A percentile compares a stretch with the other conserved stretches of the same genome.
phyloP scores from a whole-genome alignment of 2,888 invertebrate genomes.

The Leuctra nigra region DNA sequence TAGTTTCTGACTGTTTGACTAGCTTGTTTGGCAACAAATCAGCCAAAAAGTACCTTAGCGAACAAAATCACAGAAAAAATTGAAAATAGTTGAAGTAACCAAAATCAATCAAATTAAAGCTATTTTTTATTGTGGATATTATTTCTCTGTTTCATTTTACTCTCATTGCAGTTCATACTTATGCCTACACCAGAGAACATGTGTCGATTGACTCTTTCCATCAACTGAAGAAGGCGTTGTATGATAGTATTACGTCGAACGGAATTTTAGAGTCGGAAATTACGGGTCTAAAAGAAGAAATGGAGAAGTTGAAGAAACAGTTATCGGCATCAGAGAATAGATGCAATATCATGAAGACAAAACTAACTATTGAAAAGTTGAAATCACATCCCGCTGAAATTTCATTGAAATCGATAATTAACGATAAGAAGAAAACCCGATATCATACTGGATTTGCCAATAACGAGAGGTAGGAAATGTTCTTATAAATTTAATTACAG shows the following conservation, averaged over 20 bases:
- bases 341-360: background rate
- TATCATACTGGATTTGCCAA: conserved; percentile 4
- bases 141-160: background rate
- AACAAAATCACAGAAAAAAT: no score
- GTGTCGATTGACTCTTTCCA: background rate
- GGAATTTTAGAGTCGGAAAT: background rate
- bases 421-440: background rate
- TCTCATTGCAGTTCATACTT: background rate
- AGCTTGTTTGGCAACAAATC: no score
- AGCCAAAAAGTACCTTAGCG: no score
- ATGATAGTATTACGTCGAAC: background rate
- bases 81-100: no score
- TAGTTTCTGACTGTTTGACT: no score
- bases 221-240: background rate
- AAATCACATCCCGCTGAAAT: background rate
- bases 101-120: no score
- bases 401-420: background rate
- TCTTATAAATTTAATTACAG: background rate
- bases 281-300: background rate
- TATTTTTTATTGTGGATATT: background rate
- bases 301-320: background rate
- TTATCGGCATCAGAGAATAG: background rate
- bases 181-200: background rate
- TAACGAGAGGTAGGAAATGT: background rate
- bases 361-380: background rate